Evolutionary conservation across 1,140 invertebrate species (phyloP).

Genomic region (Gonatopus flavifemur): DNA sequence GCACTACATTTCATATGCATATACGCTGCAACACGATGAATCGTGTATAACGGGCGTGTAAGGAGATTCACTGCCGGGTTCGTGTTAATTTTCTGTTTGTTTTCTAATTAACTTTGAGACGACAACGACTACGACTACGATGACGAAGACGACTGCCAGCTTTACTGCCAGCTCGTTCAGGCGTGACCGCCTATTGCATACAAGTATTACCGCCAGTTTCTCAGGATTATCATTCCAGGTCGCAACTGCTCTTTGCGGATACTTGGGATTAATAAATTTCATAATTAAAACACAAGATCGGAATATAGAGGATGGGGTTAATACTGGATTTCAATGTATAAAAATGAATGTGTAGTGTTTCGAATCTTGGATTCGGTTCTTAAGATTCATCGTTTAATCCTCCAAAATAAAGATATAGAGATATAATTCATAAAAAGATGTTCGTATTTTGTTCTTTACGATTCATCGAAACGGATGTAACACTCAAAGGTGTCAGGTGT

Average conservation of each 20-base stretch:
- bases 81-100: slow-evolving; percentile 50
- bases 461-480: too few relatives aligned
- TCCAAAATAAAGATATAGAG: too few relatives aligned
- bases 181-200: too few relatives aligned
- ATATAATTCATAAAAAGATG: too few relatives aligned
- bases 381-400: too few relatives aligned
- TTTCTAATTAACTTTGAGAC: slow-evolving; percentile 49
- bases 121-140: background rate
- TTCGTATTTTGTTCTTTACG: too few relatives aligned
- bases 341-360: too few relatives aligned
- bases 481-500: too few relatives aligned
- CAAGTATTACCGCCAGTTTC: slow-evolving; percentile 22
- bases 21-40: slow-evolving; percentile 40
- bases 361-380: too few relatives aligned
- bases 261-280: slow-evolving; percentile 23
- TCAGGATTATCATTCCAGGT: slow-evolving; percentile 27
- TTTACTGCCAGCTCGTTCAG: slow-evolving; percentile 6
- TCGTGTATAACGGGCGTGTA: slow-evolving; percentile 41
- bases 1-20: too few relatives aligned
- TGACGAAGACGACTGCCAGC: background rate
- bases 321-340: too few relatives aligned
- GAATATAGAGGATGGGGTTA: slow-evolving; percentile 19
- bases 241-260: slow-evolving; percentile 10
- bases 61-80: slow-evolving; percentile 48
- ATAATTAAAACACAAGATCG: slow-evolving; percentile 28